Base-by-base conservation (phyloP, 2,888 invertebrate species). In the Sinodicranocentrus sp. region DNA sequence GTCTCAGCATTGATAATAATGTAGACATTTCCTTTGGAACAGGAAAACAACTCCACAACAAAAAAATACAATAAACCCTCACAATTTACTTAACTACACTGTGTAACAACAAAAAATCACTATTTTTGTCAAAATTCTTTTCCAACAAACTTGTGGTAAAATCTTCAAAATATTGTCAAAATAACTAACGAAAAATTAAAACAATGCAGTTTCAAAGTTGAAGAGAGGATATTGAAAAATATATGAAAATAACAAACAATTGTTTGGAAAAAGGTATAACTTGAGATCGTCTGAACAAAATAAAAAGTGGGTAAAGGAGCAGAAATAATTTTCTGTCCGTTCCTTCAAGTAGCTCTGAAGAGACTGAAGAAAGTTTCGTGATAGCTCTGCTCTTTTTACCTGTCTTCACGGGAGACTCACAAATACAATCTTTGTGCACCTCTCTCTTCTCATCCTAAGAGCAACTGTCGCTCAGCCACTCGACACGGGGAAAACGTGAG, bases 341-440 rank as follows among this genome's bases (percentile, higher is more conserved):
- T 84, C 84, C 78, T 70, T 73, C 44, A 54, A 52, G 79, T 70
- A 44, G 70, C 78, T 84, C 48, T 28, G 33, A 13, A 57, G 75
- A 84, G 75, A 84, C 84, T 84, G 84, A 84, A 48, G 59, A 39
- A 44, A 68, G 65, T 48, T 68, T 54, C 25, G 73, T 61, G 72
- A 33, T 59, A 25, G 43, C 48, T 61, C 44, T 68, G 75, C 84
- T 73, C 25, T 75, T 79, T 84, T 84, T 84, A 84, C 84, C 79
- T 79, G 82, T 59, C 26, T 54, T 48, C 43, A 5, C 10, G 33
- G 26, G 52, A n/a, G 15, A 33, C 57, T 39, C 39, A 1, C 65
- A 43, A 67, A 26, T 52, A 33, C 15, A 10, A 43, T 43, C 43
- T 10, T 13, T 43, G 43, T 43, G 43, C 8, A n/a, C n/a, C 2